Base-by-base conservation (phyloP, 2,888 invertebrate species). In the Harpalus rufipes region DNA sequence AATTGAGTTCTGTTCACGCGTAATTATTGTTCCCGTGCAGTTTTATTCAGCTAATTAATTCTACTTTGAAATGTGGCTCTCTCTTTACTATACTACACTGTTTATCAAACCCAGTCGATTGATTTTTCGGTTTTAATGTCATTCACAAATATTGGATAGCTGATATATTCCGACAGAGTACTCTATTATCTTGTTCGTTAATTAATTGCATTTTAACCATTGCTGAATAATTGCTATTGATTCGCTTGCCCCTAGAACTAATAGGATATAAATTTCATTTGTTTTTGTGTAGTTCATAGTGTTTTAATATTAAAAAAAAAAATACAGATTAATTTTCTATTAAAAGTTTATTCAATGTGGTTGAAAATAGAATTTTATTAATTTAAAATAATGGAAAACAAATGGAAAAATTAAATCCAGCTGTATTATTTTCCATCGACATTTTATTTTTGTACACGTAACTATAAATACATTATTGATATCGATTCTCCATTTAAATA, bases 111-210 rank as follows among this genome's bases (percentile, higher is more conserved):
- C 10, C 44, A 32, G 32, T 32, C 32, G 32, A 51, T 51, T 51
- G 44, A 51, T 51, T 44, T 44, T 44, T 44, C 44, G 44, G 44
- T 7, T 51, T 4, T 51, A 51, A 51, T 10, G 44, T 51, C 44
- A 51, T 51, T 51, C 44, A 5, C 32, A 32, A 5, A 32, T 51
- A 51, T 6, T 51, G 10, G 44, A 8, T 32, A 32, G 32, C 32
- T 21, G 32, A 32, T 32, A 32, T 32, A 32, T 32, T 5, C 32
- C 32, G 32, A 32, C 32, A 32, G 32, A 32, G 32, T 51, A 51
- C 44, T 51, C 44, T 51, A 51, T 51, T 51, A 51, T 51, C 44
- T 51, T 51, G 44, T 51, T 51, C 44, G 44, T 7, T 51, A 51
- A 51, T 51, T 51, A 51, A 51, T 10, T 10, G 44, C 44, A 12